A percentile compares a stretch with the other conserved stretches of the same genome.
Conservation (phyloP, 2,888 invertebrate genomes). For the Alloscopus bannaensis region DNA sequence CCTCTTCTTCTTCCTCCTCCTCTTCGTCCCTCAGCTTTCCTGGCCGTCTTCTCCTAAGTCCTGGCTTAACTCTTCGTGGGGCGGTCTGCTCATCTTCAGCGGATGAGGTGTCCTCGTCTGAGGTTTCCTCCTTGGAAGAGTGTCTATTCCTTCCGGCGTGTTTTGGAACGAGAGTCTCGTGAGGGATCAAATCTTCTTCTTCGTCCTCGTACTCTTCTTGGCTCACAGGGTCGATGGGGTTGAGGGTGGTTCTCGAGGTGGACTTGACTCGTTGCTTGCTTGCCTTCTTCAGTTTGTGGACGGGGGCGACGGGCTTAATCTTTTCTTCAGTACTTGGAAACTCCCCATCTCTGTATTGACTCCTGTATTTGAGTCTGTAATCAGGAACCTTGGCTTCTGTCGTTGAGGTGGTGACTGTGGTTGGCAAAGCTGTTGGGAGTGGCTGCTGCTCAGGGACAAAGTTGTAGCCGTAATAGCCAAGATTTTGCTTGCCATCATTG, state of each 20-base stretch:
- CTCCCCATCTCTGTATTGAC: slow-evolving; percentile 53
- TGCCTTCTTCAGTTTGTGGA: slow-evolving; percentile 48
- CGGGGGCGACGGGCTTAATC: slow-evolving; percentile 46
- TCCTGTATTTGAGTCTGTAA: slow-evolving; percentile 60
- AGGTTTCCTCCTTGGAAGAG: slow-evolving; percentile 1
- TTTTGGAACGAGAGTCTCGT: slow-evolving; percentile 29
- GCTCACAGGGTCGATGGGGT: slow-evolving; percentile 57
- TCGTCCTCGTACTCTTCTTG: slow-evolving; percentile 61
- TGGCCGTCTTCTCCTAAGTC: slow-evolving; percentile 47
- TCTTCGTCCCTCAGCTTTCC: slow-evolving; percentile 45
- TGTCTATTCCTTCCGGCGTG: slow-evolving; percentile 26
- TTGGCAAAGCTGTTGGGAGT: slow-evolving; percentile 21
- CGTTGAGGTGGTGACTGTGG: slow-evolving; percentile 1
- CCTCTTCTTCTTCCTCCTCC: slow-evolving; percentile 40
- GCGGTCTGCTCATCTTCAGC: slow-evolving; percentile 1
- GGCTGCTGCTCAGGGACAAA: slow-evolving; percentile 27
- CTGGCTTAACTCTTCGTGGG: background rate
- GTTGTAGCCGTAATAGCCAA: slow-evolving; percentile 57
- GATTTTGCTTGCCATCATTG: background rate
- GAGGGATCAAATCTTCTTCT: slow-evolving; percentile 45
- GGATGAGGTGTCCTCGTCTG: slow-evolving; percentile 17
- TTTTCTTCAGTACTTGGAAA: slow-evolving; percentile 43
- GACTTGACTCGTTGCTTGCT: slow-evolving; percentile 25
- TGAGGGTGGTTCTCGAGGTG: slow-evolving; percentile 28
- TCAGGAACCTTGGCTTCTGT: slow-evolving; percentile 27